phyloP scores from a whole-genome alignment of 2,888 invertebrate genomes.

The Coelopa pilipes region DNA sequence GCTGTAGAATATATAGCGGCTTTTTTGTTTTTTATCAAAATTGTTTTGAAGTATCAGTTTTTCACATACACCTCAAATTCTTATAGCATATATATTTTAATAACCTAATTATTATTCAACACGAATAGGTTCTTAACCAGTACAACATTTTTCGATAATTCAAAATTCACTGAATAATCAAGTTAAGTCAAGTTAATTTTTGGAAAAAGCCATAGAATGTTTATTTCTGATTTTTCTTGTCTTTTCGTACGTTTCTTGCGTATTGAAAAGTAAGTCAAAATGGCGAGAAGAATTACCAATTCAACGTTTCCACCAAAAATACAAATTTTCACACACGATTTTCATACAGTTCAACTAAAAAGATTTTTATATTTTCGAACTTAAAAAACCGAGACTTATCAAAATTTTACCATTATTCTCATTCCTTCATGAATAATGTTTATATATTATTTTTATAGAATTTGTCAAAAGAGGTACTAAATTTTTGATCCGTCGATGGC shows the following conservation, averaged over 20 bases:
- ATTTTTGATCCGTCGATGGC: constrained; percentile 3
- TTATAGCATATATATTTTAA: too few relatives aligned
- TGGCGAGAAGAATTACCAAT: constrained; percentile 60
- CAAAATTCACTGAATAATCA: too few relatives aligned
- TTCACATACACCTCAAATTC: too few relatives aligned
- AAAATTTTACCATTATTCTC: constrained; percentile 41
- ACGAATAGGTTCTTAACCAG: too few relatives aligned
- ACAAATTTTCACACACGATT: constrained; percentile 53
- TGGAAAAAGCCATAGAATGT: too few relatives aligned
- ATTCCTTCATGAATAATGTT: constrained; percentile 50
- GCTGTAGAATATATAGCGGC: not conserved
- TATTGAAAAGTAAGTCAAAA: constrained; percentile 53
- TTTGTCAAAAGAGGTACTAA: constrained; percentile 37
- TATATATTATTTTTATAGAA: constrained; percentile 48
- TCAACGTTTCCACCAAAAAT: constrained; percentile 55
- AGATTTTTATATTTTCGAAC: constrained; percentile 53
- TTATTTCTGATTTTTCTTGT: constrained; percentile 35
- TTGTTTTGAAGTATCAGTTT: too few relatives aligned
- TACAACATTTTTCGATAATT: too few relatives aligned
- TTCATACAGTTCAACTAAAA: constrained; percentile 49
- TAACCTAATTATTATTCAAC: too few relatives aligned
- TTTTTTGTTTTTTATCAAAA: too few relatives aligned
- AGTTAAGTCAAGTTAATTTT: too few relatives aligned
- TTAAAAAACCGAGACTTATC: constrained; percentile 50
- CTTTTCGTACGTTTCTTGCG: constrained; percentile 39